Conservation (phyloP, 1,140 invertebrate species). For the Parasteatoda tepidariorum region DNA sequence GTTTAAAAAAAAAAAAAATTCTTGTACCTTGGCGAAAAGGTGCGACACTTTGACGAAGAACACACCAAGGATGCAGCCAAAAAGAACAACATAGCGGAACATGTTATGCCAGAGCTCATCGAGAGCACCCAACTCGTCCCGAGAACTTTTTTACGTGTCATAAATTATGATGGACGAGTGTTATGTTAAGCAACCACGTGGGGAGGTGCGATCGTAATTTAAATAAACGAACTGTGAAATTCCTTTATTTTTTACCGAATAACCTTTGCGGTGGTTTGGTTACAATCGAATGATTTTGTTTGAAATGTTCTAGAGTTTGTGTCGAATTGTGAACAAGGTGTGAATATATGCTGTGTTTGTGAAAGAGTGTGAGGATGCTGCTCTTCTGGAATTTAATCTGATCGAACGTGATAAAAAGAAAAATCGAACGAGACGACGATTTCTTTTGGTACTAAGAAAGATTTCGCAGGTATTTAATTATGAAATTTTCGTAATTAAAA, state of each 20-base stretch:
- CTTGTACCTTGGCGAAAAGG: conserved; percentile 34
- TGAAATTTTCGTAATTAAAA: too few relatives aligned
- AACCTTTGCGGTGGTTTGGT: too few relatives aligned
- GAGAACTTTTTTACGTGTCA: conserved; percentile 31
- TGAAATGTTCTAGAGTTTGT: neutral
- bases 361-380: too few relatives aligned
- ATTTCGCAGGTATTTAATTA: too few relatives aligned
- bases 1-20: neutral
- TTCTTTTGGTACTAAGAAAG: too few relatives aligned
- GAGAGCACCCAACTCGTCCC: neutral
- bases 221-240: conserved; percentile 50
- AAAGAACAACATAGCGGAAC: conserved; percentile 42
- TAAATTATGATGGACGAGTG: conserved; percentile 53
- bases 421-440: too few relatives aligned
- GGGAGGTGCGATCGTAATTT: conserved; percentile 50
- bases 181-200: conserved; percentile 52
- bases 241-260: too few relatives aligned
- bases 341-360: too few relatives aligned
- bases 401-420: too few relatives aligned
- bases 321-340: neutral
- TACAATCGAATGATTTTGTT: too few relatives aligned
- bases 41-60: conserved; percentile 9
- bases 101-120: conserved; percentile 21
- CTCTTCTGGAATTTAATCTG: too few relatives aligned
- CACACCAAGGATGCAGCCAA: conserved; percentile 27